Evolutionary conservation across 2,888 invertebrate species (phyloP).

Genomic region (Metellina segmentata): DNA sequence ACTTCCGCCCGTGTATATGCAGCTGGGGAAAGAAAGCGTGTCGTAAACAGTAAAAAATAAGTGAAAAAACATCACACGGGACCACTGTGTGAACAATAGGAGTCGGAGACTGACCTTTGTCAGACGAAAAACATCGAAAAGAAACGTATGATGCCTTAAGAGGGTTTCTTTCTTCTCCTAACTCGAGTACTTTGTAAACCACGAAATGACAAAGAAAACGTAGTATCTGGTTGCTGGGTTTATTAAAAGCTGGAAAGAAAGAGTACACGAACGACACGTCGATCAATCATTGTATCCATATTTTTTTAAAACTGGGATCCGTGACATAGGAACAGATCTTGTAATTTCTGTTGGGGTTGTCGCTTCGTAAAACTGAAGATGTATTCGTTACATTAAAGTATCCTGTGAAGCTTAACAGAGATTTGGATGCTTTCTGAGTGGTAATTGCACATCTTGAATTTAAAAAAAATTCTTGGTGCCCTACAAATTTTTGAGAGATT

Average conservation of each 20-base stretch:
- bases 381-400: background rate
- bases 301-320: background rate
- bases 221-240: background rate
- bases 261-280: background rate
- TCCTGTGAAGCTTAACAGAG: too few species aligned
- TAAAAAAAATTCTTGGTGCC: too few species aligned
- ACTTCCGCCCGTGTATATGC: background rate
- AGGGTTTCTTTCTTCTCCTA: background rate
- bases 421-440: too few species aligned
- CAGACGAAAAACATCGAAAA: background rate
- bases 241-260: background rate
- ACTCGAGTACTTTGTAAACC: background rate
- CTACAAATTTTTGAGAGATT: too few species aligned
- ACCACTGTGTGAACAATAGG: conserved; percentile 37
- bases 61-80: conserved; percentile 38
- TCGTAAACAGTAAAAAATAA: conserved; percentile 14
- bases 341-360: background rate
- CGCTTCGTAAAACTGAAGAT: background rate
- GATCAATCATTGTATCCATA: background rate
- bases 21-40: conserved; percentile 9
- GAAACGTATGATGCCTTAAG: background rate
- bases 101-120: conserved; percentile 40
- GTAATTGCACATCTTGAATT: too few species aligned
- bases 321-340: background rate
- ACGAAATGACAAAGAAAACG: background rate